Conservation (phyloP, 2,888 invertebrate genomes). For the Ornithoptera alexandrae region DNA sequence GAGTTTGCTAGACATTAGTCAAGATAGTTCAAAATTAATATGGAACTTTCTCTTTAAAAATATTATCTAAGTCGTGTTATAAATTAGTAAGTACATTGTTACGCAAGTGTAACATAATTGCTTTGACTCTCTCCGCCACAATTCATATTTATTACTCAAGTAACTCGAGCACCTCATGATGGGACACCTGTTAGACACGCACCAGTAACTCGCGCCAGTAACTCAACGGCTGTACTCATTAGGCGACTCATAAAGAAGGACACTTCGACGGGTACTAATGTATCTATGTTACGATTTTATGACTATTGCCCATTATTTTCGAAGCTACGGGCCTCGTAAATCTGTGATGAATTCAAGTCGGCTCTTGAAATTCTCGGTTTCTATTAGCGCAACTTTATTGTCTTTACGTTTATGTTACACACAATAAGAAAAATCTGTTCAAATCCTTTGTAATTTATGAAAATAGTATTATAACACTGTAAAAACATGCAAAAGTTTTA, state of each 20-base stretch:
- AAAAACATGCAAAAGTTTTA: too few species aligned
- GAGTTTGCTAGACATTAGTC: neutral
- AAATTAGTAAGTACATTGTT: slow-evolving; percentile 21
- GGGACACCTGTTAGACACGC: slow-evolving; percentile 60
- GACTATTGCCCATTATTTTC: slow-evolving; percentile 58
- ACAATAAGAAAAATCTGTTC: neutral
- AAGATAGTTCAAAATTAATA: neutral
- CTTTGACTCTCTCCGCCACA: slow-evolving; percentile 40
- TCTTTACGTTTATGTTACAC: neutral
- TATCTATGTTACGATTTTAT: slow-evolving; percentile 63
- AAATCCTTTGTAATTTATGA: too few species aligned
- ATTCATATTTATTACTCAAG: slow-evolving; percentile 35
- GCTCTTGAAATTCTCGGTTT: slow-evolving; percentile 6
- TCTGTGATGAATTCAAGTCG: slow-evolving; percentile 47
- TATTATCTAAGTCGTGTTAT: slow-evolving; percentile 18
- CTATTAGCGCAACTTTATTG: slow-evolving; percentile 11
- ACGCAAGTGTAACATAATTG: slow-evolving; percentile 41
- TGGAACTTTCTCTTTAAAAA: slow-evolving; percentile 2
- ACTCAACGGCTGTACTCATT: slow-evolving; percentile 63
- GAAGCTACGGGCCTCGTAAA: slow-evolving; percentile 39
- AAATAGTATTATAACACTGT: too few species aligned
- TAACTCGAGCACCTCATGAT: slow-evolving; percentile 38
- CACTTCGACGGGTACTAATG: slow-evolving; percentile 70
- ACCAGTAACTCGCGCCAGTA: slow-evolving; percentile 53
- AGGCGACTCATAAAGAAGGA: slow-evolving; percentile 69